These are phyloP conservation scores for Battus philenor DNA, from an alignment of 1,140 invertebrate species.

Conservation along the genomic window DNA sequence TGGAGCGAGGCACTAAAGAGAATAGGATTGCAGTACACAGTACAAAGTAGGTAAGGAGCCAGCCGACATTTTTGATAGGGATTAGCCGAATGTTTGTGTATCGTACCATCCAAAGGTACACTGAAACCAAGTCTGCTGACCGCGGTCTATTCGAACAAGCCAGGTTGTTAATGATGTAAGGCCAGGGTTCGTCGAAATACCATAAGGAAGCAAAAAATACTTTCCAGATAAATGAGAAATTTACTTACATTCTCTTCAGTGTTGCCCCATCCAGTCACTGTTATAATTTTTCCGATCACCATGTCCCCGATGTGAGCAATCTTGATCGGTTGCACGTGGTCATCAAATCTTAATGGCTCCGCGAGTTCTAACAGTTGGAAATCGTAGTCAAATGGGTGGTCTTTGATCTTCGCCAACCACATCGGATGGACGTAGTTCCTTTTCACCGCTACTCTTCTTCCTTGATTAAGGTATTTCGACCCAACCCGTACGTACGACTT, in stretches of 20 bases:
- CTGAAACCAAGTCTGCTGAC: too few species aligned
- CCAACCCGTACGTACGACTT: conserved; percentile 51
- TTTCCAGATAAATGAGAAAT: neutral
- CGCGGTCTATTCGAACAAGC: too few species aligned
- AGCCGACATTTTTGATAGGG: too few species aligned
- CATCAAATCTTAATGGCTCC: conserved; percentile 42
- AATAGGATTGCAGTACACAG: too few species aligned
- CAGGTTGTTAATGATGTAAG: too few species aligned
- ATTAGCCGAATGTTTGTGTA: too few species aligned
- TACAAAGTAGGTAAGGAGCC: too few species aligned
- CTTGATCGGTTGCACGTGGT: conserved; percentile 52
- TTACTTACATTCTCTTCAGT: conserved; percentile 63
- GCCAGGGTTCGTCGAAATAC: neutral
- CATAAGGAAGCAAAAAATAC: neutral
- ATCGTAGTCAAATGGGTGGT: conserved; percentile 61
- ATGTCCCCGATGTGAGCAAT: conserved; percentile 58
- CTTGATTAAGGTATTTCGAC: conserved; percentile 53
- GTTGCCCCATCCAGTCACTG: conserved; percentile 65
- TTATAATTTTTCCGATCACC: conserved; percentile 54
- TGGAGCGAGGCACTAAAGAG: too few species aligned
- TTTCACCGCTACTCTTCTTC: conserved; percentile 33
- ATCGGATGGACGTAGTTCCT: conserved; percentile 40
- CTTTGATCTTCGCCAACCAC: conserved; percentile 45
- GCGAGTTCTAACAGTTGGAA: conserved; percentile 51
- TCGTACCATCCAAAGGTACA: too few species aligned